These are phyloP conservation scores for Monopis laevigella DNA, from an alignment of 2,888 invertebrate species.

Conservation along the genomic window DNA sequence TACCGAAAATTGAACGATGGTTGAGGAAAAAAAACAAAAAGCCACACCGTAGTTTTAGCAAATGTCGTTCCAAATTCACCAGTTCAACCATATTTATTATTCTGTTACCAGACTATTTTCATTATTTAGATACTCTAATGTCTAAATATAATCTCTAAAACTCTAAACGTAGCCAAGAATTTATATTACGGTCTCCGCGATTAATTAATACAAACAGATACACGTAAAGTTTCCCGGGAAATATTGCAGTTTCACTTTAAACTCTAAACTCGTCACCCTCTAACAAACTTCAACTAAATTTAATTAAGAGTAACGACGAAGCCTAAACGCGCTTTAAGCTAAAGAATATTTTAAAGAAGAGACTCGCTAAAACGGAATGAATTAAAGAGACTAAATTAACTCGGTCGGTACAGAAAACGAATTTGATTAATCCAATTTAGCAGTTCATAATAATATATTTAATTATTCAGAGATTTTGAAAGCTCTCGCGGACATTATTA, in stretches of 20 bases:
- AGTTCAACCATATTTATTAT: too few relatives aligned
- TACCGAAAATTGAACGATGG: too few relatives aligned
- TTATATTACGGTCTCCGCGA: too few relatives aligned
- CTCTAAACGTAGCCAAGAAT: too few relatives aligned
- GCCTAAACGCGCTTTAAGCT: conserved; percentile 15
- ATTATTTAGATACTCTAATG: too few relatives aligned
- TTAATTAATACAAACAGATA: conserved; percentile 8
- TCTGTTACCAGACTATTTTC: too few relatives aligned
- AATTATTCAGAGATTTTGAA: conserved; percentile 35
- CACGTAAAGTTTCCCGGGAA: conserved; percentile 31
- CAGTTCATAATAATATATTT: conserved; percentile 46
- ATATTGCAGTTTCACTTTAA: conserved; percentile 28
- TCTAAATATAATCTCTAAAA: too few relatives aligned
- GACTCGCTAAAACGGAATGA: conserved; percentile 13
- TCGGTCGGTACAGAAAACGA: conserved; percentile 6
- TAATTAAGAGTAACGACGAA: conserved; percentile 36
- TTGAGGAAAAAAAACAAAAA: too few relatives aligned
- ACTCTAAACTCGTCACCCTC: conserved; percentile 19
- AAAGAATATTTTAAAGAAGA: conserved; percentile 13
- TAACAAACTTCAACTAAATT: conserved; percentile 36
- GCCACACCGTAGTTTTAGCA: too few relatives aligned
- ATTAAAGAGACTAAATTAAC: conserved; percentile 13
- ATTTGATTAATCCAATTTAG: conserved; percentile 40
- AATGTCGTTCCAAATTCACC: too few relatives aligned
- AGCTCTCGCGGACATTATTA: too few relatives aligned